Conservation (phyloP, 2,113 vertebrate species). For the Gobiocypris rarus region DNA sequence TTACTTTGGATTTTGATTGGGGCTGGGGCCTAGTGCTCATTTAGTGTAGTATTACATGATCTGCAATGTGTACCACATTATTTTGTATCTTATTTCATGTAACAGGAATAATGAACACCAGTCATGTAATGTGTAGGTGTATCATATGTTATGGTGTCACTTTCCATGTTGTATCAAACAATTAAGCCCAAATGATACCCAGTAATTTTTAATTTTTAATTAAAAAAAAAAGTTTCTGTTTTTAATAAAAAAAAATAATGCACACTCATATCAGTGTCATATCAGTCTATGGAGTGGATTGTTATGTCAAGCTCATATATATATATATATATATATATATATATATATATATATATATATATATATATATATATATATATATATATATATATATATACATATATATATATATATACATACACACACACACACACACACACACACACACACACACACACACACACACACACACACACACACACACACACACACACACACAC, state of each 20-base stretch:
- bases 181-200: not conserved
- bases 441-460: too few species aligned
- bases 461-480: too few species aligned
- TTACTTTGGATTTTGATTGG: slow-evolving; percentile 30
- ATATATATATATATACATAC: not conserved
- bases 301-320: not conserved
- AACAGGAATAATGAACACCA: slow-evolving; percentile 72
- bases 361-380: too few species aligned
- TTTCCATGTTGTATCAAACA: not conserved
- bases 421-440: too few species aligned
- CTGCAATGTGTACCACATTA: not conserved
- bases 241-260: not conserved
- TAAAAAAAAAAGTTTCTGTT: too few species aligned
- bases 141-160: not conserved
- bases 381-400: too few species aligned
- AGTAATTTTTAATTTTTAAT: too few species aligned
- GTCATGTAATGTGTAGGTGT: not conserved
- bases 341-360: too few species aligned
- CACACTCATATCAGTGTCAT: not conserved
- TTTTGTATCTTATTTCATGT: slow-evolving; percentile 66
- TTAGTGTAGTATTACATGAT: slow-evolving; percentile 11
- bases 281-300: not conserved
- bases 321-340: too few species aligned
- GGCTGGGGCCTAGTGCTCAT: not conserved
- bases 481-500: too few species aligned